phyloP scores from a whole-genome alignment of 2,888 invertebrate species.

The Drosophila maculinotata region DNA sequence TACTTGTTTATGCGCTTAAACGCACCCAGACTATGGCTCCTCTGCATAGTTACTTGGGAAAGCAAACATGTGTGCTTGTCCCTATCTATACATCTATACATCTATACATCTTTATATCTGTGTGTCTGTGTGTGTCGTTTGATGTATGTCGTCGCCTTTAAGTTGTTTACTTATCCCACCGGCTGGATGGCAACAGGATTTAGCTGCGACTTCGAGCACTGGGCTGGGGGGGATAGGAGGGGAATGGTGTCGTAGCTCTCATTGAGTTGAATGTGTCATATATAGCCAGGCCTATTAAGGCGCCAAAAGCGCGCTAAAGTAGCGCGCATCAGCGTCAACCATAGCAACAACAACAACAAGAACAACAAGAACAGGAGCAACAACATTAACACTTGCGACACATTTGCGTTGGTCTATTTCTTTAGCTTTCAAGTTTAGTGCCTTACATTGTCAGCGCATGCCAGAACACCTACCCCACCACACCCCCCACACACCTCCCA shows the following conservation, averaged over 20 bases:
- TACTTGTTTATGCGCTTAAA: conserved; percentile 27
- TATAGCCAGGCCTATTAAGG: conserved; percentile 60
- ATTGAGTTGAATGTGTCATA: conserved; percentile 46
- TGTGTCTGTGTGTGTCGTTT: conserved; percentile 11
- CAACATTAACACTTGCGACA: conserved; percentile 45
- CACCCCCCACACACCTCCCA: not conserved
- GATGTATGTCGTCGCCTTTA: too few relatives aligned
- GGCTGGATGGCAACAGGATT: too few relatives aligned
- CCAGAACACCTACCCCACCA: not conserved
- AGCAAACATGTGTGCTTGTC: conserved; percentile 16
- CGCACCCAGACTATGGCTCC: conserved; percentile 13
- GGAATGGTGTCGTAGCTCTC: too few relatives aligned
- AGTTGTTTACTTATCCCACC: too few relatives aligned
- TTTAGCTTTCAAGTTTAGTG: conserved; percentile 72
- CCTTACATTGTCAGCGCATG: conserved; percentile 45
- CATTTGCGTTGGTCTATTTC: conserved; percentile 62
- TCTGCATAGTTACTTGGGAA: conserved; percentile 27
- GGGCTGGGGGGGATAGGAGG: too few relatives aligned
- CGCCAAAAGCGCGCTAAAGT: conserved; percentile 53
- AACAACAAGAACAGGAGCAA: conserved; percentile 20
- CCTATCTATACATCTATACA: too few relatives aligned
- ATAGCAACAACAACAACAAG: conserved; percentile 9
- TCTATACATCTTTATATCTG: too few relatives aligned
- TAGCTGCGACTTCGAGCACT: too few relatives aligned
- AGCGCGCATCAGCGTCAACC: conserved; percentile 44